phyloP scores from a whole-genome alignment of 2,797 vertebrate species.

The Pterois miles region DNA sequence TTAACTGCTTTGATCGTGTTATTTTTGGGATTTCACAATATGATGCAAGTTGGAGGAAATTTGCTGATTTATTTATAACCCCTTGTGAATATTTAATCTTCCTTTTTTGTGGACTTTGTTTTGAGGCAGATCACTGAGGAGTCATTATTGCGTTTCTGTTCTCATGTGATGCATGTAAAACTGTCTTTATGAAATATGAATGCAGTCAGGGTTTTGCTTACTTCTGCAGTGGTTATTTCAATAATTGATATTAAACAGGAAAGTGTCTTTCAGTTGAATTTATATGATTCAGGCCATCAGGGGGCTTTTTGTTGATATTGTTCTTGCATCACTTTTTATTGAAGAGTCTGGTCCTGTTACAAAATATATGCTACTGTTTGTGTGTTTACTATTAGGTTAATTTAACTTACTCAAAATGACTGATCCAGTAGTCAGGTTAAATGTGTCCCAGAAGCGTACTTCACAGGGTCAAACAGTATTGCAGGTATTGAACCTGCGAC shows the following conservation, averaged over 20 bases:
- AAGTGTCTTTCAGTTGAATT: background rate
- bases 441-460: background rate
- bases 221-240: background rate
- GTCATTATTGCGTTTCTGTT: background rate
- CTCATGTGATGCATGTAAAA: background rate
- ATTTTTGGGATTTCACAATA: slow-evolving; percentile 9
- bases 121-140: background rate
- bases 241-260: background rate
- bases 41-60: slow-evolving; percentile 48
- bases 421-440: background rate
- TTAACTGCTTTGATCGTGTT: slow-evolving; percentile 22
- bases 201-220: background rate
- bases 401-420: background rate
- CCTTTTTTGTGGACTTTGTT: slow-evolving; percentile 17
- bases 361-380: background rate
- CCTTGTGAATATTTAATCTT: slow-evolving; percentile 41
- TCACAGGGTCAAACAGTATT: background rate
- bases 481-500: slow-evolving; percentile 23
- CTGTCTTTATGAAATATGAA: slow-evolving; percentile 8
- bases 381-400: background rate
- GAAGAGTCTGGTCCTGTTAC: background rate
- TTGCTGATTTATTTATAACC: slow-evolving; percentile 38
- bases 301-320: background rate
- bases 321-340: background rate
- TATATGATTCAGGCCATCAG: background rate